These are phyloP conservation scores for Oplegnathus fasciatus DNA, from an alignment of 2,113 vertebrate species.

Conservation along the genomic window DNA sequence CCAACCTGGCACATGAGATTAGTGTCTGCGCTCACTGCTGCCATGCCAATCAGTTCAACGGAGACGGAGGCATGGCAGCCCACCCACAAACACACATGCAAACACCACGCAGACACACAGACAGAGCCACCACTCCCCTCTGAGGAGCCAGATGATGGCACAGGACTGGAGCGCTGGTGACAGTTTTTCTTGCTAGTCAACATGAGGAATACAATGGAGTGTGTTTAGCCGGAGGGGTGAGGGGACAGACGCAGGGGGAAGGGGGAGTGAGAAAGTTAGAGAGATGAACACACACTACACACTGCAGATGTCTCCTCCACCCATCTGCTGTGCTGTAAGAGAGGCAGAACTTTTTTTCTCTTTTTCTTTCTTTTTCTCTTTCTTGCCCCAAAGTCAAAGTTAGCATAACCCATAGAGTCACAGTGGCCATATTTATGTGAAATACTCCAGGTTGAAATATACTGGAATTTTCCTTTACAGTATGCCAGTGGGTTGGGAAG, in stretches of 20 bases:
- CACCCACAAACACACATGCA: constrained; percentile 69
- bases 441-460: too few relatives aligned
- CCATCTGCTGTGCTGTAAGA: constrained; percentile 52
- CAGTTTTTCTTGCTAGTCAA: constrained; percentile 69
- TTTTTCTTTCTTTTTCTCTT: background rate
- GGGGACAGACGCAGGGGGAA: constrained; percentile 39
- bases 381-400: background rate
- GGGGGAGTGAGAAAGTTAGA: constrained; percentile 38
- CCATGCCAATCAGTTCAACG: constrained; percentile 68
- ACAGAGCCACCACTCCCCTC: constrained; percentile 37
- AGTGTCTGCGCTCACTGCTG: constrained; percentile 70
- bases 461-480: too few relatives aligned
- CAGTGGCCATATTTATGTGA: too few relatives aligned
- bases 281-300: constrained; percentile 50
- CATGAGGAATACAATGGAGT: constrained; percentile 62
- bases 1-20: constrained; percentile 73
- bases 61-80: constrained; percentile 63
- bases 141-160: constrained; percentile 68
- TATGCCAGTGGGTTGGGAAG: too few relatives aligned
- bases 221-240: constrained; percentile 69
- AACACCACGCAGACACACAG: constrained; percentile 41
- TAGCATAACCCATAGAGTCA: too few relatives aligned
- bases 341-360: constrained; percentile 4
- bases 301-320: constrained; percentile 63
- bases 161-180: constrained; percentile 57